Conservation (phyloP, 1,140 invertebrate genomes). For the Drosophila serrata region DNA sequence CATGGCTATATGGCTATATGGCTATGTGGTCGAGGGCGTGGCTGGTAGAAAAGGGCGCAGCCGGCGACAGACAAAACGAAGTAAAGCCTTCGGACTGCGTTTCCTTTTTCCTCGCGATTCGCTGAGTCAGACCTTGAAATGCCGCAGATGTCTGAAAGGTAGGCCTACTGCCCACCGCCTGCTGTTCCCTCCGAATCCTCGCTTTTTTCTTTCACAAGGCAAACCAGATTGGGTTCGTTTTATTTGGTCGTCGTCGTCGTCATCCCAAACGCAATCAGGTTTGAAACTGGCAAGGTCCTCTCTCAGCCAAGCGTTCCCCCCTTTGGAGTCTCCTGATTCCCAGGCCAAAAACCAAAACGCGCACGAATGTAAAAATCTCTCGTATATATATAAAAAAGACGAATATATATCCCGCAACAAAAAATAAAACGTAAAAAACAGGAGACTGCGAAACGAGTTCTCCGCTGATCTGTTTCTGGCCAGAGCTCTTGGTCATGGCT, state of each 20-base stretch:
- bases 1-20: constrained; percentile 8
- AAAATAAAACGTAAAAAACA: constrained; percentile 25
- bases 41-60: constrained; percentile 70
- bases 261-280: constrained; percentile 67
- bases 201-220: constrained; percentile 56
- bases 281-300: constrained; percentile 75
- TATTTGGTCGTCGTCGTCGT: constrained; percentile 27
- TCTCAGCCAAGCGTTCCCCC: constrained; percentile 21
- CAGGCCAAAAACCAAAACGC: constrained; percentile 36
- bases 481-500: constrained; percentile 63
- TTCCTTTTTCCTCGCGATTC: constrained; percentile 61
- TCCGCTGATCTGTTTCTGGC: constrained; percentile 53
- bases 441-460: constrained; percentile 61
- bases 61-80: constrained; percentile 28
- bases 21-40: constrained; percentile 30
- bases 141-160: constrained; percentile 77
- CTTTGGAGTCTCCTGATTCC: constrained; percentile 1
- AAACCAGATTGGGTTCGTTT: constrained; percentile 72
- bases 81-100: constrained; percentile 22
- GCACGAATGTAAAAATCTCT: constrained; percentile 69
- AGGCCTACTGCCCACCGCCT: constrained; percentile 6
- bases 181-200: not conserved
- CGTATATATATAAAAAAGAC: constrained; percentile 34
- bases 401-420: constrained; percentile 30
- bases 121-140: constrained; percentile 83